These are phyloP conservation scores for Anguilla rostrata DNA, from an alignment of 2,113 vertebrate species.

Conservation along the genomic window DNA sequence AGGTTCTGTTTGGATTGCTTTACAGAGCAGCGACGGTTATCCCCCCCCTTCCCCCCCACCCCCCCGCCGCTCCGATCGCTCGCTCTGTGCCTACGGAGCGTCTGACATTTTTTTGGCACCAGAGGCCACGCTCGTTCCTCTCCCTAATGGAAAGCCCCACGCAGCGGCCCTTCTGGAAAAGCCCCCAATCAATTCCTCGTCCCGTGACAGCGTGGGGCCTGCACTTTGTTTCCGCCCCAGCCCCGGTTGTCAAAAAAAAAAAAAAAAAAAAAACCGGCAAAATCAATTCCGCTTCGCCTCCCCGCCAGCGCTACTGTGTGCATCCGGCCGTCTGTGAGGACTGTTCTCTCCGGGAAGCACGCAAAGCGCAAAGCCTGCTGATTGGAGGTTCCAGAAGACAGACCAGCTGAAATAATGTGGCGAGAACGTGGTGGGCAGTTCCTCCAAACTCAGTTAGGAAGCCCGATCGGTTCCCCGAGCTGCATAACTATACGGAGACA, in stretches of 20 bases:
- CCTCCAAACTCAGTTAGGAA: constrained; percentile 8
- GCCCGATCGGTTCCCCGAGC: neutral
- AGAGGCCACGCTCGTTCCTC: neutral
- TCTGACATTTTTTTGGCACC: neutral
- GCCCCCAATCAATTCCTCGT: neutral
- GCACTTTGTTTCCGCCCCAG: neutral
- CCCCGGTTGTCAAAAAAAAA: neutral
- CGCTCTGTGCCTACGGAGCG: neutral
- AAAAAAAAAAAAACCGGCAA: neutral
- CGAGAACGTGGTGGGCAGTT: neutral
- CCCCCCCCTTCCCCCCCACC: too few species aligned
- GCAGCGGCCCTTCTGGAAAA: neutral
- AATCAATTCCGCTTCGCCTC: constrained; percentile 7
- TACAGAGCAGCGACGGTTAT: neutral
- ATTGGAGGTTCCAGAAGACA: neutral
- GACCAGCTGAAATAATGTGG: neutral
- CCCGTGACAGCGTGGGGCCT: neutral
- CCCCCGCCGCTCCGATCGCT: too few species aligned
- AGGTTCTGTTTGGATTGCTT: neutral
- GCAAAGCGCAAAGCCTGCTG: neutral
- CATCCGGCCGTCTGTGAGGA: neutral
- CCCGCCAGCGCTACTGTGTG: neutral
- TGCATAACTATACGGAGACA: neutral
- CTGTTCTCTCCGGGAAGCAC: neutral
- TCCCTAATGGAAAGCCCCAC: neutral